These are phyloP conservation scores for Harmothoe impar DNA, from an alignment of 2,888 invertebrate species.

Conservation along the genomic window DNA sequence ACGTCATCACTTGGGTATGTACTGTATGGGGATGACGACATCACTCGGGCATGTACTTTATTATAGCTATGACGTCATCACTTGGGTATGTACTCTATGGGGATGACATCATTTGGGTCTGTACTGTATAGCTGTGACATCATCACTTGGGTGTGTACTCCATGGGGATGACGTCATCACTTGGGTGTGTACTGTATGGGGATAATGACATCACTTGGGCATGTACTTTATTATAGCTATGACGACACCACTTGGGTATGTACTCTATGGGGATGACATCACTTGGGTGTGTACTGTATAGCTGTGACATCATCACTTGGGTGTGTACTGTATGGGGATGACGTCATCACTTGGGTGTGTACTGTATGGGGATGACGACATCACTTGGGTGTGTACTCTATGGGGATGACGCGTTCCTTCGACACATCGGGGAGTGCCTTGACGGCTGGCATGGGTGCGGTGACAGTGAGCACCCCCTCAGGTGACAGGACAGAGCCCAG, in stretches of 20 bases:
- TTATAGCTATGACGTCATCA: not conserved
- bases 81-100: not conserved
- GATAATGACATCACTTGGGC: not conserved
- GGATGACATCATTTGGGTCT: too few species aligned
- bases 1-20: too few species aligned
- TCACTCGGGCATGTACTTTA: not conserved
- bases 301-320: not conserved
- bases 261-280: not conserved
- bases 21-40: too few species aligned
- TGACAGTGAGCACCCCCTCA: constrained; percentile 97
- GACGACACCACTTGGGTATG: not conserved
- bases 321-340: not conserved
- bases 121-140: too few species aligned
- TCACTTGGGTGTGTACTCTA: constrained; percentile 79
- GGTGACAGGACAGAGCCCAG: constrained; percentile 98
- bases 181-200: too few species aligned
- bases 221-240: not conserved
- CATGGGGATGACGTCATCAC: too few species aligned
- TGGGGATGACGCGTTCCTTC: constrained; percentile 91
- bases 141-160: too few species aligned
- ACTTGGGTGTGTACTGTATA: not conserved
- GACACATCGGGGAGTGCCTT: constrained; percentile 85
- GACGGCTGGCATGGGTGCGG: constrained; percentile 94
- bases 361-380: not conserved
- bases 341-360: not conserved